A percentile compares a stretch with the other conserved stretches of the same genome.
These are phyloP conservation scores for Agonopterix subpropinquella DNA, from an alignment of 2,888 invertebrate genomes.

Conservation along the genomic window DNA sequence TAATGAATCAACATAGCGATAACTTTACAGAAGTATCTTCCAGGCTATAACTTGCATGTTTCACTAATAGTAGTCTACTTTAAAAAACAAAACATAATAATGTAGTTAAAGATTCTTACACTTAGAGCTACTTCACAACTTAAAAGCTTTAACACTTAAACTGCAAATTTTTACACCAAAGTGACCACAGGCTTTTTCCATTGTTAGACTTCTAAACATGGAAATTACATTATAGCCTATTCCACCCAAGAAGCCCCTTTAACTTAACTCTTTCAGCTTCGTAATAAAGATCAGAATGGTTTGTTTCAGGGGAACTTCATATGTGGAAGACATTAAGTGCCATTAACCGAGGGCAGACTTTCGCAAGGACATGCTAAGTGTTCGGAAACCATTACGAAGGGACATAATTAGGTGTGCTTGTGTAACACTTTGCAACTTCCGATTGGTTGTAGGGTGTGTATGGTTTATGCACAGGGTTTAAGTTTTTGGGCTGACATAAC, in stretches of 20 bases:
- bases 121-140: background rate
- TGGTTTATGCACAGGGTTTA: slow-evolving; percentile 1
- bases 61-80: too few relatives aligned
- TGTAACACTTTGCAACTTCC: slow-evolving; percentile 60
- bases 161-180: slow-evolving; percentile 4
- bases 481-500: too few relatives aligned
- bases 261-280: too few relatives aligned
- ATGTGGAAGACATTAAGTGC: slow-evolving; percentile 5
- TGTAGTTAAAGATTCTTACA: background rate
- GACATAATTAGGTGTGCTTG: slow-evolving; percentile 55
- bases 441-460: slow-evolving; percentile 38
- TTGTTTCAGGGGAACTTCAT: too few relatives aligned
- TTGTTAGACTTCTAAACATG: slow-evolving; percentile 21
- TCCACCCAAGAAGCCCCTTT: too few relatives aligned
- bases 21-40: too few relatives aligned
- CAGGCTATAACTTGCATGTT: too few relatives aligned
- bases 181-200: slow-evolving; percentile 3
- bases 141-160: background rate
- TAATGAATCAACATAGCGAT: too few relatives aligned
- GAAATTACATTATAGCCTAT: slow-evolving; percentile 32
- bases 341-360: slow-evolving; percentile 10
- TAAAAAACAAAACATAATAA: background rate
- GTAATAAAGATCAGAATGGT: background rate
- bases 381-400: slow-evolving; percentile 53
- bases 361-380: slow-evolving; percentile 36